These are phyloP conservation scores for Goniozus legneri DNA, from an alignment of 1,140 invertebrate genomes.

Conservation along the genomic window DNA sequence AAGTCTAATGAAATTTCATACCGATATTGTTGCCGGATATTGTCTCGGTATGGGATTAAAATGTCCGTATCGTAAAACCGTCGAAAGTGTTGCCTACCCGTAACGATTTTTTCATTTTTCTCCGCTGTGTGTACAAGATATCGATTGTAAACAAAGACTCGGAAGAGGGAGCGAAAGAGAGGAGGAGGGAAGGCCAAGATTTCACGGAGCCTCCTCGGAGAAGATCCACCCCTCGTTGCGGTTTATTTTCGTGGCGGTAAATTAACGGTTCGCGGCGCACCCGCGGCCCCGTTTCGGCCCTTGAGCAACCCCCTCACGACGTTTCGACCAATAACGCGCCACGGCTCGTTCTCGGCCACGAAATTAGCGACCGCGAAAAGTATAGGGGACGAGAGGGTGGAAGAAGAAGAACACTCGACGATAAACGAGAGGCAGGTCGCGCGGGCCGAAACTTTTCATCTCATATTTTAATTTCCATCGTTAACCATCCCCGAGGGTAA, in stretches of 20 bases:
- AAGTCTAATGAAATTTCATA: no score
- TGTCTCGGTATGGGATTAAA: no score
- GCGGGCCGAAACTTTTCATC: constrained; percentile 3
- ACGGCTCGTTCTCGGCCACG: constrained; percentile 10
- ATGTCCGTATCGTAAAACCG: no score
- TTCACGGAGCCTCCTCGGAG: no score
- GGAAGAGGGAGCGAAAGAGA: not conserved
- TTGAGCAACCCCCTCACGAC: constrained; percentile 12
- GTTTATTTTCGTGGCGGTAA: constrained; percentile 33
- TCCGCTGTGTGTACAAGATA: no score
- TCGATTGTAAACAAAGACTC: no score
- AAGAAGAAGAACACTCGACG: no score
- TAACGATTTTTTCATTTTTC: no score
- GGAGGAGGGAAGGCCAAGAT: constrained; percentile 9
- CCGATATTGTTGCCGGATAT: no score
- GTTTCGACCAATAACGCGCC: constrained; percentile 21
- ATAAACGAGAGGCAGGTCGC: constrained; percentile 4
- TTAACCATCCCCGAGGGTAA: constrained; percentile 4
- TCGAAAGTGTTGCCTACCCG: no score
- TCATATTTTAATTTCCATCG: constrained; percentile 7
- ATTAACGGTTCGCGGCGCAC: constrained; percentile 28
- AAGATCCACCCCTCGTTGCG: constrained; percentile 15
- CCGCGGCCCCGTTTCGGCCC: constrained; percentile 3
- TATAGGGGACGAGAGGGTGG: no score
- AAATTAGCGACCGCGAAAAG: constrained; percentile 30